phyloP scores from a whole-genome alignment of 2,888 invertebrate genomes.

The Heliconius erato region DNA sequence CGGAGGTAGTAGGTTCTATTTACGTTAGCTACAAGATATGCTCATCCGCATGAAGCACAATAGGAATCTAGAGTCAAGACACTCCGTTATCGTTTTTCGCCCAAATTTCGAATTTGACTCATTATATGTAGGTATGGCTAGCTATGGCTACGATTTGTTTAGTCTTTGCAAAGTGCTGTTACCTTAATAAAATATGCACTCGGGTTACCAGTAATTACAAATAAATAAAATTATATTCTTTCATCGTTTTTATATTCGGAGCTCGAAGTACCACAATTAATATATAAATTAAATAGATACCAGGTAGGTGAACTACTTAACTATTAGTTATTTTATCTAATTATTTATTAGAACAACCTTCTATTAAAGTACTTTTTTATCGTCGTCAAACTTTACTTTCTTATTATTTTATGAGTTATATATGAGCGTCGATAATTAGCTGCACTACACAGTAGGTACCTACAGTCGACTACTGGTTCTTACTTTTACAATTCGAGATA shows the following conservation, averaged over 20 bases:
- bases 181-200: neutral
- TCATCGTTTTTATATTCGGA: neutral
- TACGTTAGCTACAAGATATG: too few relatives aligned
- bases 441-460: neutral
- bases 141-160: too few relatives aligned
- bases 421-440: conserved; percentile 11
- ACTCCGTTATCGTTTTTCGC: too few relatives aligned
- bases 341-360: neutral
- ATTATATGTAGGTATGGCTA: too few relatives aligned
- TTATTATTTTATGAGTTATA: conserved; percentile 14
- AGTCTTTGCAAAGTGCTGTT: too few relatives aligned
- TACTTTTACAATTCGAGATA: conserved; percentile 21
- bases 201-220: neutral
- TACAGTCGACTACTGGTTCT: conserved; percentile 11
- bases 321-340: neutral
- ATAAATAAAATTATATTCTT: neutral
- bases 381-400: neutral
- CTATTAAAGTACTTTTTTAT: neutral
- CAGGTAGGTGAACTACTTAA: neutral
- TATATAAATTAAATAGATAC: neutral
- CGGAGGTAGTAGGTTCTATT: neutral
- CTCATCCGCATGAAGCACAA: neutral
- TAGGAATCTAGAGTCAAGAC: too few relatives aligned
- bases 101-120: too few relatives aligned
- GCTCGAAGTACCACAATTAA: neutral